Evolutionary conservation across 2,888 invertebrate species (phyloP).

Genomic region (Heliconius hortense): DNA sequence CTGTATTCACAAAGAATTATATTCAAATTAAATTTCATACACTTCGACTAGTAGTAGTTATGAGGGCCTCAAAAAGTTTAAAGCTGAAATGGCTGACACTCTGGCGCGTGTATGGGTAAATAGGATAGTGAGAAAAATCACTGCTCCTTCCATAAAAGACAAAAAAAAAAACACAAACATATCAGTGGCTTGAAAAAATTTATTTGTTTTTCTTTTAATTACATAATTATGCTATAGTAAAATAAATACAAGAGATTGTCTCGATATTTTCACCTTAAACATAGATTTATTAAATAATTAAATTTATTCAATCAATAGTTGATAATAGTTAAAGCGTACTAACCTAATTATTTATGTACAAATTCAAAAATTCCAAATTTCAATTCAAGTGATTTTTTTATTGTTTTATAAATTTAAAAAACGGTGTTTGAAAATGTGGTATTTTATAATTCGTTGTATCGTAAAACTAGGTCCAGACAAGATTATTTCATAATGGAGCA

Average conservation of each 20-base stretch:
- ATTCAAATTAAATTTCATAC: too few relatives aligned
- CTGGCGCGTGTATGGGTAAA: too few relatives aligned
- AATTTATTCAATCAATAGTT: conserved; percentile 64
- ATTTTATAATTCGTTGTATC: conserved; percentile 24
- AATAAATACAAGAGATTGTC: conserved; percentile 80
- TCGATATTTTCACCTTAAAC: conserved; percentile 70
- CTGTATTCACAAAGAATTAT: too few relatives aligned
- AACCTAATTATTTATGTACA: conserved; percentile 76
- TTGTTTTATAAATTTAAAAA: conserved; percentile 35
- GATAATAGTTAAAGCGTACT: conserved; percentile 63
- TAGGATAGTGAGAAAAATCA: too few relatives aligned
- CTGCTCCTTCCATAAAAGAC: neutral
- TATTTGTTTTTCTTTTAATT: conserved; percentile 79
- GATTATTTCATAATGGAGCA: neutral
- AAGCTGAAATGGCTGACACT: too few relatives aligned
- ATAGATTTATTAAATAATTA: conserved; percentile 74
- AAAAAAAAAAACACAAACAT: conserved; percentile 39
- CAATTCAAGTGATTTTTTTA: conserved; percentile 53
- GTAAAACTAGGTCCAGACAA: conserved; percentile 20
- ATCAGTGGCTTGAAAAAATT: conserved; percentile 80
- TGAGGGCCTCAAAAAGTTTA: too few relatives aligned
- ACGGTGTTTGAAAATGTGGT: conserved; percentile 32
- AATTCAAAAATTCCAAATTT: conserved; percentile 57
- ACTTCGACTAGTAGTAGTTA: too few relatives aligned
- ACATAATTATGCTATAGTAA: conserved; percentile 77